A percentile compares a stretch with the other conserved stretches of the same genome.
Evolutionary conservation across 2,797 vertebrate genomes (phyloP).

Genomic region (Lepilemur ruficaudatus): DNA sequence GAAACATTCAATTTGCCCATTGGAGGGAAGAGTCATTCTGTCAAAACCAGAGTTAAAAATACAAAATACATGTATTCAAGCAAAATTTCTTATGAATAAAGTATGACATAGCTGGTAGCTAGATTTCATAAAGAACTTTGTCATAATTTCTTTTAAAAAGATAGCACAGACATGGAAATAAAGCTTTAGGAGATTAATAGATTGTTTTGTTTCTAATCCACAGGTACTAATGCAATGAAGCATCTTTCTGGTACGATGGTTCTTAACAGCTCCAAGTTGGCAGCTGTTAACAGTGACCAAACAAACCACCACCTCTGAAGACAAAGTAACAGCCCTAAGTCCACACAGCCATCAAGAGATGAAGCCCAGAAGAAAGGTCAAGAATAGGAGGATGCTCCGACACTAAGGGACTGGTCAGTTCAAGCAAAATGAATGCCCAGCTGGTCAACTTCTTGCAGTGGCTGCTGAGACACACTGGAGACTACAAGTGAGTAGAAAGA

Average conservation of each 20-base stretch:
- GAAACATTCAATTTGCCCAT: not conserved
- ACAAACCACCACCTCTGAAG: not conserved
- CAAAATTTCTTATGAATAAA: constrained; percentile 33
- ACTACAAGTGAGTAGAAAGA: not conserved
- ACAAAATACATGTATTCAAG: constrained; percentile 16
- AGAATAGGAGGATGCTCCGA: not conserved
- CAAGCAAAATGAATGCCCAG: not conserved
- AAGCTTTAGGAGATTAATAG: not conserved
- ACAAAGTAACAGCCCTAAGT: not conserved
- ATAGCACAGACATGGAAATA: not conserved
- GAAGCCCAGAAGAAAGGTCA: not conserved
- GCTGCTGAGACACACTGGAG: not conserved
- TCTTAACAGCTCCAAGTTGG: not conserved
- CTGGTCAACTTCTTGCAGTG: not conserved
- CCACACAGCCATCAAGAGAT: not conserved
- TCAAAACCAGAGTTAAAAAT: constrained; percentile 5
- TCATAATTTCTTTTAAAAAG: constrained; percentile 8
- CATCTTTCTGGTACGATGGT: not conserved
- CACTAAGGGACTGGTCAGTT: not conserved
- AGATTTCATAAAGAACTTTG: not conserved
- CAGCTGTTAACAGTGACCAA: not conserved
- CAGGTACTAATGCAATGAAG: not conserved
- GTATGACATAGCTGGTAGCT: not conserved
- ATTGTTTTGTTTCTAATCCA: constrained; percentile 30
- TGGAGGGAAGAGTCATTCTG: not conserved